Conservation (phyloP, 1,140 invertebrate species). For the Chrysoperla carnea region DNA sequence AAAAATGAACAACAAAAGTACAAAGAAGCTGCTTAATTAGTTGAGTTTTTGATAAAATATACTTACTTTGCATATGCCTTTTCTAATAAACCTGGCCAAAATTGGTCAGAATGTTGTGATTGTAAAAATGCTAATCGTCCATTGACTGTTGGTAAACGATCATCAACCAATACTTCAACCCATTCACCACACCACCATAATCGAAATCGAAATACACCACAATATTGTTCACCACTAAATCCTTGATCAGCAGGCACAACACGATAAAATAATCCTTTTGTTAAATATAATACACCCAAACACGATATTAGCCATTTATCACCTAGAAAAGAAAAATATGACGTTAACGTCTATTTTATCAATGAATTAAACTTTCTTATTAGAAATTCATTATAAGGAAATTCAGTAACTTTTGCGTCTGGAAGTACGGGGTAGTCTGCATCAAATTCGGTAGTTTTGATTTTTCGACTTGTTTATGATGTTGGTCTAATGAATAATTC, state of each 20-base stretch:
- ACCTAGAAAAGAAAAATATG: slow-evolving; percentile 38
- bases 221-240: slow-evolving; percentile 45
- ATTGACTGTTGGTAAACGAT: slow-evolving; percentile 84
- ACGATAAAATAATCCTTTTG: slow-evolving; percentile 80
- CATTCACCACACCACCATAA: slow-evolving; percentile 93
- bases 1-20: too few species aligned
- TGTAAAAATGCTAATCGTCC: slow-evolving; percentile 86
- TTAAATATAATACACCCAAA: slow-evolving; percentile 65
- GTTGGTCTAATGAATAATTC: too few species aligned
- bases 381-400: too few species aligned
- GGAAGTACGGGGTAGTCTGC: too few species aligned
- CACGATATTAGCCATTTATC: slow-evolving; percentile 85
- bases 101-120: slow-evolving; percentile 68
- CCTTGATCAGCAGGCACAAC: slow-evolving; percentile 90
- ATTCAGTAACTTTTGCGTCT: too few species aligned
- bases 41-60: too few species aligned
- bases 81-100: slow-evolving; percentile 90
- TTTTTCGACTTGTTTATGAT: too few species aligned
- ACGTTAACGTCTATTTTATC: too few species aligned
- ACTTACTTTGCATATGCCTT: slow-evolving; percentile 97
- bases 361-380: too few species aligned
- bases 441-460: too few species aligned
- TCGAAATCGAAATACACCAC: slow-evolving; percentile 81
- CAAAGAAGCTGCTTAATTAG: too few species aligned
- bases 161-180: slow-evolving; percentile 91